Conservation (phyloP, 1,140 invertebrate species). For the Ceratoteleas bidentatus region DNA sequence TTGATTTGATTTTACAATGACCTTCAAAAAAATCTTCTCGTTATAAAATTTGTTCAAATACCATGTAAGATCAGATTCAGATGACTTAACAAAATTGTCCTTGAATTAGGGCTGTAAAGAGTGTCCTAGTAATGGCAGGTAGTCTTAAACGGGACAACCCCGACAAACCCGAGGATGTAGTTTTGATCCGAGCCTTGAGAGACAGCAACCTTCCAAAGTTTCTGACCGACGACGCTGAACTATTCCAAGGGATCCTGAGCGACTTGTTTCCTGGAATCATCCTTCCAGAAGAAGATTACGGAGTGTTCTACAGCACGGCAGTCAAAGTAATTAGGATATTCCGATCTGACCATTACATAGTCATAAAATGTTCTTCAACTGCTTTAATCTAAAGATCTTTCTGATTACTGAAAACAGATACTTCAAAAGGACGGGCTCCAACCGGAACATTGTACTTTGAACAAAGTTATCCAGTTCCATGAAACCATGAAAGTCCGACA, state of each 20-base stretch:
- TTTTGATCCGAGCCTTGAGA: constrained; percentile 90
- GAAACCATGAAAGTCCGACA: constrained; percentile 96
- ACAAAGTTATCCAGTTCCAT: constrained; percentile 92
- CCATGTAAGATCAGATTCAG: constrained; percentile 5
- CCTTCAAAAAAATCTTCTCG: constrained; percentile 8
- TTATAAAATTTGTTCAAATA: not conserved
- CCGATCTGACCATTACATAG: not conserved
- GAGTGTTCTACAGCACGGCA: constrained; percentile 85
- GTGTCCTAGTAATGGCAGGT: constrained; percentile 92
- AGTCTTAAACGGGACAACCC: constrained; percentile 92
- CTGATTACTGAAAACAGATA: constrained; percentile 62
- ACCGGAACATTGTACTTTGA: constrained; percentile 84
- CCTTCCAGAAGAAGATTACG: constrained; percentile 90
- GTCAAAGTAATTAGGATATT: constrained; percentile 58
- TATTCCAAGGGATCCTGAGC: constrained; percentile 92
- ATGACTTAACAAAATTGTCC: not conserved
- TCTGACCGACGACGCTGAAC: constrained; percentile 89
- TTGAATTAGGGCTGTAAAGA: constrained; percentile 82
- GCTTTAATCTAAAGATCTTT: not conserved
- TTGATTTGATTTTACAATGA: too few relatives aligned
- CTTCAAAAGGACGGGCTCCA: constrained; percentile 83
- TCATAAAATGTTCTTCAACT: too few relatives aligned
- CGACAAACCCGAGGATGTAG: constrained; percentile 89
- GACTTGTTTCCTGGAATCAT: constrained; percentile 94
- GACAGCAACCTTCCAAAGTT: constrained; percentile 97